A percentile compares a stretch with the other conserved stretches of the same genome.
These are phyloP conservation scores for Spodoptera picta DNA, from an alignment of 2,888 invertebrate genomes.

Conservation along the genomic window DNA sequence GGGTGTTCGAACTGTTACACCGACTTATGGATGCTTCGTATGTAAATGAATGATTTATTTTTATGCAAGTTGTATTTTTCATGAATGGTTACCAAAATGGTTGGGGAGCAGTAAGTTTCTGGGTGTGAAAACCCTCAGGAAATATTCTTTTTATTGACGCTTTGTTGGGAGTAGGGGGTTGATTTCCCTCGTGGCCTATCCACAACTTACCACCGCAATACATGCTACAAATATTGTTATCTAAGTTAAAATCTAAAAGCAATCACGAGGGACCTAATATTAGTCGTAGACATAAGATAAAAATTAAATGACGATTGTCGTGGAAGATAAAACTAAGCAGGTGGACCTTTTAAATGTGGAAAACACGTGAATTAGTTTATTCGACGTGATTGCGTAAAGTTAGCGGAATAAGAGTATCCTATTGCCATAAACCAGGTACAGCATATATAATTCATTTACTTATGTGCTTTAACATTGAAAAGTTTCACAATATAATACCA, in stretches of 20 bases:
- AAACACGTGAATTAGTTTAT: not conserved
- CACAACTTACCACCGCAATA: constrained; percentile 66
- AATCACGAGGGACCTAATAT: constrained; percentile 60
- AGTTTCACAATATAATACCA: too few species aligned
- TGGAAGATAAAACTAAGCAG: constrained; percentile 21
- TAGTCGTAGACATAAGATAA: constrained; percentile 47
- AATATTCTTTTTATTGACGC: constrained; percentile 28
- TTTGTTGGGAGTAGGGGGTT: constrained; percentile 52
- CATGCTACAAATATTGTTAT: constrained; percentile 62
- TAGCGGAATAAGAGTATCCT: too few species aligned
- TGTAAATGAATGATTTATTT: constrained; percentile 9
- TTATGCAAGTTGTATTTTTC: not conserved
- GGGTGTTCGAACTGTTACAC: constrained; percentile 17
- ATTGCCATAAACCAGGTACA: too few species aligned
- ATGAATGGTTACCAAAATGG: too few species aligned
- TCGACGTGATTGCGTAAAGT: too few species aligned
- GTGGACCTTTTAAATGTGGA: constrained; percentile 8
- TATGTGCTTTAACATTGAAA: too few species aligned
- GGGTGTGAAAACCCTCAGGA: constrained; percentile 30
- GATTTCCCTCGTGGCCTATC: constrained; percentile 75
- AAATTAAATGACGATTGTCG: constrained; percentile 28
- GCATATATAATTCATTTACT: too few species aligned
- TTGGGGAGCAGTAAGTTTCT: constrained; percentile 10
- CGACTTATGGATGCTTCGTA: constrained; percentile 6
- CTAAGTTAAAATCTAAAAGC: constrained; percentile 77